Percentiles rank a stretch among this genome's conserved stretches.
phyloP scores from a whole-genome alignment of 2,113 vertebrate species.

The Sylvietta virens region DNA sequence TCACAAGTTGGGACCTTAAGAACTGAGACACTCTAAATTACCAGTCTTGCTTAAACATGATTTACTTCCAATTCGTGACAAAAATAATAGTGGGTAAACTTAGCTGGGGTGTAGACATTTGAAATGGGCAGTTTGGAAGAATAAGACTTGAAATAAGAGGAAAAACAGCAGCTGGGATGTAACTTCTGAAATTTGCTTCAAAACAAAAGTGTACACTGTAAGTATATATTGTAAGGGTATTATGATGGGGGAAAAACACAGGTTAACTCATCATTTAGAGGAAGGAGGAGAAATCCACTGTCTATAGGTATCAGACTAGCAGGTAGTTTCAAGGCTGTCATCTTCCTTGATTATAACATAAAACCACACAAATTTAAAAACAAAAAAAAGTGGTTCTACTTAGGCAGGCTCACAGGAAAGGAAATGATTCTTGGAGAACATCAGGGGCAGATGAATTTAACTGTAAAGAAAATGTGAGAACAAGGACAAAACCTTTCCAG shows the following conservation, averaged over 20 bases:
- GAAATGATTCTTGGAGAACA: background rate
- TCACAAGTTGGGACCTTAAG: background rate
- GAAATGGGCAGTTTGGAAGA: background rate
- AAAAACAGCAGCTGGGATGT: background rate
- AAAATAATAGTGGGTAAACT: background rate
- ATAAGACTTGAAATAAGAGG: background rate
- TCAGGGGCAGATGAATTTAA: background rate
- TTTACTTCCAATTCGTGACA: background rate
- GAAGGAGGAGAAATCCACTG: background rate
- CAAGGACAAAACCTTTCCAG: background rate
- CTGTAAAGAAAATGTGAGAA: background rate
- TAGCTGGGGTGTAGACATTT: background rate
- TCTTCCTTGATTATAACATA: background rate
- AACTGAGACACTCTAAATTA: background rate
- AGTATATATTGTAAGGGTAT: background rate
- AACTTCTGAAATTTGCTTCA: background rate
- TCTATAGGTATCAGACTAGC: background rate
- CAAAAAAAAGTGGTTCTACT: background rate
- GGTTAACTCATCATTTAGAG: background rate
- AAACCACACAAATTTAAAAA: fast-evolving
- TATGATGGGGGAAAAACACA: background rate
- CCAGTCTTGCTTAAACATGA: background rate
- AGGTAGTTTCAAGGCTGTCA: background rate
- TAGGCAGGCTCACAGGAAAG: background rate
- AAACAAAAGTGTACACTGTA: background rate